These are phyloP conservation scores for Drosophila pachea DNA, from an alignment of 1,140 invertebrate genomes.

Conservation along the genomic window DNA sequence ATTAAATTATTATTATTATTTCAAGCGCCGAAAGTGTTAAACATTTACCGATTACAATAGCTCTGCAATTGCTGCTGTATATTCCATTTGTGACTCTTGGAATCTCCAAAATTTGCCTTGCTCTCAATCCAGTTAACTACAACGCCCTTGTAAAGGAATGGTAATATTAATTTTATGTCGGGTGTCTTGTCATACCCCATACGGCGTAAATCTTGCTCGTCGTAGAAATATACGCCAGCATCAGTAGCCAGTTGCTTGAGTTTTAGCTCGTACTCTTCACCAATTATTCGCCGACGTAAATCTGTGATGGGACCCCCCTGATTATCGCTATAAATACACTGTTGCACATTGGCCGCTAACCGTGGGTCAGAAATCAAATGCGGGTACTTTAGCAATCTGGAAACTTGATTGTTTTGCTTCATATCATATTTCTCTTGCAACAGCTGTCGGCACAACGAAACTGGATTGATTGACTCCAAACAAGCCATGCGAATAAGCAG, in stretches of 20 bases:
- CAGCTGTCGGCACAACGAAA: slow-evolving; percentile 83
- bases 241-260: slow-evolving; percentile 82
- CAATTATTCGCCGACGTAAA: slow-evolving; percentile 85
- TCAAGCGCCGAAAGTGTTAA: background rate
- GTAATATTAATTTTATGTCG: slow-evolving; percentile 94
- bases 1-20: too few species aligned
- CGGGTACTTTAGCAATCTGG: slow-evolving; percentile 83
- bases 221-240: slow-evolving; percentile 85
- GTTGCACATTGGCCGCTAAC: slow-evolving; percentile 84
- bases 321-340: slow-evolving; percentile 84
- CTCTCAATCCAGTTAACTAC: slow-evolving; percentile 98
- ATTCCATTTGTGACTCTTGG: slow-evolving; percentile 89
- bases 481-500: slow-evolving; percentile 82
- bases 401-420: slow-evolving; percentile 79
- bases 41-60: slow-evolving; percentile 91
- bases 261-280: slow-evolving; percentile 87
- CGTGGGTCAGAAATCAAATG: slow-evolving; percentile 83
- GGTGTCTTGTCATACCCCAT: slow-evolving; percentile 97
- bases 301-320: slow-evolving; percentile 87
- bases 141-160: slow-evolving; percentile 90
- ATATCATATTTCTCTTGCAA: slow-evolving; percentile 81
- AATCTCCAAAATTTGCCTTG: slow-evolving; percentile 95
- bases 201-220: slow-evolving; percentile 89
- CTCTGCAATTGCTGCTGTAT: slow-evolving; percentile 91
- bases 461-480: slow-evolving; percentile 81